A percentile compares a stretch with the other conserved stretches of the same genome.
phyloP scores from a whole-genome alignment of 2,113 vertebrate genomes.

The Gambusia holbrooki region DNA sequence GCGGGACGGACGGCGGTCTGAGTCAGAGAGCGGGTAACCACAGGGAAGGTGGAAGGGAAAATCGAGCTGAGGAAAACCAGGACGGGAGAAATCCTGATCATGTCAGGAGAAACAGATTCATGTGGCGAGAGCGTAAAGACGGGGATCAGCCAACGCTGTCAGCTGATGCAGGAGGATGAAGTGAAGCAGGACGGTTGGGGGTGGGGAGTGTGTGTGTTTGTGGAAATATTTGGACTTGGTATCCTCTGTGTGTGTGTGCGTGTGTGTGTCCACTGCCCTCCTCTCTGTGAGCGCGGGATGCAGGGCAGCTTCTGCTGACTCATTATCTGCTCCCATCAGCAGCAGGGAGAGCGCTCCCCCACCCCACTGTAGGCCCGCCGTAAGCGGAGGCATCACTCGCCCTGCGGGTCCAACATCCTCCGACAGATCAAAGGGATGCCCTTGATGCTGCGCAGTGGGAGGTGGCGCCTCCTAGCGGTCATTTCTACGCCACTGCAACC shows the following conservation, averaged over 20 bases:
- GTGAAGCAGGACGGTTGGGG: slow-evolving; percentile 2
- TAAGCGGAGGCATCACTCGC: slow-evolving; percentile 2
- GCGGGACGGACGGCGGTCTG: not conserved
- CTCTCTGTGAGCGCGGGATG: slow-evolving; percentile 30
- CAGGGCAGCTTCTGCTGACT: slow-evolving; percentile 62
- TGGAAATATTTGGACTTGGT: not conserved
- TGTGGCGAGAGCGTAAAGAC: not conserved
- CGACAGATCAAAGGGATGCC: slow-evolving; percentile 56
- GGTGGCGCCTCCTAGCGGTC: slow-evolving; percentile 64
- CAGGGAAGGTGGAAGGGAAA: not conserved
- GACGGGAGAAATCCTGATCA: slow-evolving; percentile 14
- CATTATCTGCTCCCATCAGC: slow-evolving; percentile 14
- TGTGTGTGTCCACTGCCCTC: slow-evolving; percentile 16
- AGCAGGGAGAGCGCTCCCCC: slow-evolving; percentile 18
- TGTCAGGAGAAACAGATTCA: slow-evolving; percentile 34
- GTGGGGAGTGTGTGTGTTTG: not conserved
- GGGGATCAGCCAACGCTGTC: slow-evolving; percentile 17
- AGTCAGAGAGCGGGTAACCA: slow-evolving; percentile 30
- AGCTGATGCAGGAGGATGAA: slow-evolving; percentile 39
- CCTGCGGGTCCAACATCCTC: slow-evolving; percentile 27
- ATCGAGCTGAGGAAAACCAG: not conserved
- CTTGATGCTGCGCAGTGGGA: slow-evolving; percentile 35
- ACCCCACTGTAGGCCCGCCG: not conserved
- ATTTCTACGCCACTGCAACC: not conserved
- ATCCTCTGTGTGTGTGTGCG: slow-evolving; percentile 17